Percentiles rank a stretch among this genome's conserved stretches.
Conservation (phyloP, 2,797 vertebrate species). For the Macrochelys suwanniensis region DNA sequence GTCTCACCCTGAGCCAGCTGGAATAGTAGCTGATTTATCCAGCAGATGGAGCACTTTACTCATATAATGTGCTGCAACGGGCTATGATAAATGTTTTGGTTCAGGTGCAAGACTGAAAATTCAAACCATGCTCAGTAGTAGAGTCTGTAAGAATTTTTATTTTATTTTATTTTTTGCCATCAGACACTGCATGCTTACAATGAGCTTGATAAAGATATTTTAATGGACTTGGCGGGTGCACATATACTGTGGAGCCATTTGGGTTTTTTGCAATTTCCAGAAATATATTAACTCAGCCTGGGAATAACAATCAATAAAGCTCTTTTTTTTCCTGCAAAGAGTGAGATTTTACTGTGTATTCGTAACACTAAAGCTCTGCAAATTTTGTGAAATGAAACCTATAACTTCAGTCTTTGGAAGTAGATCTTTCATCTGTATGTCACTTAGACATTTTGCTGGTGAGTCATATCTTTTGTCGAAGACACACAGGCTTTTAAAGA, state of each 20-base stretch:
- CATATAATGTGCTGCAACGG: rapidly evolving
- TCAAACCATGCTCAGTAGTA: not conserved
- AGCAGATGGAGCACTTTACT: slow-evolving; percentile 62
- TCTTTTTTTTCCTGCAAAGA: not conserved
- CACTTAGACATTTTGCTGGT: slow-evolving; percentile 1
- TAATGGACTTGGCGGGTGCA: slow-evolving; percentile 7
- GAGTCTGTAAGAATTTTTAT: not conserved
- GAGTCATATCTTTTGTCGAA: not conserved
- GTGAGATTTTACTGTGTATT: not conserved
- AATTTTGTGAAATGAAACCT: slow-evolving; percentile 1
- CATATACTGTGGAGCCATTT: not conserved
- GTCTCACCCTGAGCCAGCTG: rapidly evolving
- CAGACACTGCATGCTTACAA: not conserved
- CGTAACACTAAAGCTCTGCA: not conserved
- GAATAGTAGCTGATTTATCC: not conserved
- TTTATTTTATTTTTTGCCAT: not conserved
- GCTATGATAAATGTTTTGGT: not conserved
- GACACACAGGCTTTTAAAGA: slow-evolving; percentile 14
- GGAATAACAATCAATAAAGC: not conserved
- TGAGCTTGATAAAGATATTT: not conserved
- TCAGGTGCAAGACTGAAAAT: not conserved
- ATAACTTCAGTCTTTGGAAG: not conserved
- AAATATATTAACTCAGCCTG: slow-evolving; percentile 10
- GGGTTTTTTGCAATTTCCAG: slow-evolving; percentile 24
- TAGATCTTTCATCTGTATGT: not conserved